These are phyloP conservation scores for Etia nguti DNA, from an alignment of 2,113 vertebrate species.

Conservation along the genomic window DNA sequence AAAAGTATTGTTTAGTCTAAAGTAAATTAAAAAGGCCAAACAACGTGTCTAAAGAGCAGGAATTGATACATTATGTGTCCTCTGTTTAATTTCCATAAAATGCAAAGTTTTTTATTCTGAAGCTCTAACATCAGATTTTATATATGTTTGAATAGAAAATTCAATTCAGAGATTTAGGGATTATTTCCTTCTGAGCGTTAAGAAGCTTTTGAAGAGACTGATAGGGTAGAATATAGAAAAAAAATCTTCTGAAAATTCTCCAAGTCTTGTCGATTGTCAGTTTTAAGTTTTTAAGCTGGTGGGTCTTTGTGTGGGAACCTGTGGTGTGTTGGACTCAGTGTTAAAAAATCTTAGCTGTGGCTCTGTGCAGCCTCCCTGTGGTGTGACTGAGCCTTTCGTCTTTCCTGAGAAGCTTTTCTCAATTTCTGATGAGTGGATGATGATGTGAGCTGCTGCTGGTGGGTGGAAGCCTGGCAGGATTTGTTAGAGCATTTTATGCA, in stretches of 20 bases:
- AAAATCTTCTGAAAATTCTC: not conserved
- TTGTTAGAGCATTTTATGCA: constrained; percentile 20
- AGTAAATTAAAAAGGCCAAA: not conserved
- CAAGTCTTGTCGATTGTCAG: not conserved
- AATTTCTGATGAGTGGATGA: not conserved
- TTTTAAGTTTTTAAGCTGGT: not conserved
- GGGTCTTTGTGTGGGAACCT: not conserved
- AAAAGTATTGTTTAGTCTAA: not conserved
- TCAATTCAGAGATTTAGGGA: not conserved
- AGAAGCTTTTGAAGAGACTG: not conserved
- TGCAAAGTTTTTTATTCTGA: not conserved
- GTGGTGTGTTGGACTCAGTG: not conserved
- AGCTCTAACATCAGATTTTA: not conserved
- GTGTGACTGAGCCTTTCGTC: not conserved
- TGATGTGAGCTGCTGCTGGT: not conserved
- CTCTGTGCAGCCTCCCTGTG: not conserved
- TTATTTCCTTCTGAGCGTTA: not conserved
- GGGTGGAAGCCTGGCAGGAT: constrained; percentile 7
- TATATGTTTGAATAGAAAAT: not conserved
- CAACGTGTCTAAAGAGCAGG: not conserved
- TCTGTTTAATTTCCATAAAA: not conserved
- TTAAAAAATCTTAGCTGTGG: not conserved
- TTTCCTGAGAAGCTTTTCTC: not conserved
- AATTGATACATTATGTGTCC: not conserved
- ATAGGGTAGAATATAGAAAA: not conserved